A percentile compares a stretch with the other conserved stretches of the same genome.
These are phyloP conservation scores for Toxotes jaculatrix DNA, from an alignment of 2,113 vertebrate species.

Conservation along the genomic window DNA sequence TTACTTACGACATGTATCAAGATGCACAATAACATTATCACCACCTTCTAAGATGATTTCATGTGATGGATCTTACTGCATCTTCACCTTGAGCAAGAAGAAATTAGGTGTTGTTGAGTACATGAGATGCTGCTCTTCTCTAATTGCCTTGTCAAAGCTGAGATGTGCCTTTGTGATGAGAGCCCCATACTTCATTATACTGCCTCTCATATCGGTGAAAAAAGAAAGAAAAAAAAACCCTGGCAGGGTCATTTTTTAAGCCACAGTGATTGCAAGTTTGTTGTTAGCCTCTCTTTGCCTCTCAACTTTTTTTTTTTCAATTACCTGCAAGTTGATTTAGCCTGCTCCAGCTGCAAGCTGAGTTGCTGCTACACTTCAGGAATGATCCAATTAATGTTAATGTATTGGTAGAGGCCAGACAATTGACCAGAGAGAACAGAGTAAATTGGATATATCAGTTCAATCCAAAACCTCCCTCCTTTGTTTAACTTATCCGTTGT, in stretches of 20 bases:
- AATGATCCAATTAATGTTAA: constrained; percentile 67
- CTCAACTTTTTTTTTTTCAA: constrained; percentile 23
- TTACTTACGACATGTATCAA: background rate
- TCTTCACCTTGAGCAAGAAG: constrained; percentile 40
- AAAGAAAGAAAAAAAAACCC: background rate
- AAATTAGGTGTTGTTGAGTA: constrained; percentile 39
- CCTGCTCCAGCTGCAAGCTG: constrained; percentile 17
- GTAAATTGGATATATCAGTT: constrained; percentile 40
- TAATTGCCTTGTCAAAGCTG: constrained; percentile 55
- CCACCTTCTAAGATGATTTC: background rate
- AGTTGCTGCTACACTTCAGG: constrained; percentile 37
- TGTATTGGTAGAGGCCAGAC: constrained; percentile 20
- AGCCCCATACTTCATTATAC: constrained; percentile 35
- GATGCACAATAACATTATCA: background rate
- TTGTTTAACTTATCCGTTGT: constrained; percentile 29
- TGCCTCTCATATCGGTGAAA: constrained; percentile 3
- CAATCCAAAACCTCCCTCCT: constrained; percentile 36
- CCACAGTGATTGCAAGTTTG: constrained; percentile 22
- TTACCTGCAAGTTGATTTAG: constrained; percentile 46
- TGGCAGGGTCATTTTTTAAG: constrained; percentile 22
- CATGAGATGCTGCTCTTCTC: constrained; percentile 15
- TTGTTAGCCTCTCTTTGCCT: constrained; percentile 23
- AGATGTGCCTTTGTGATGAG: constrained; percentile 33
- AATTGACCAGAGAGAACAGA: constrained; percentile 30
- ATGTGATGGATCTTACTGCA: background rate